Percentiles rank a stretch among this genome's conserved stretches.
Evolutionary conservation across 1,140 invertebrate genomes (phyloP).

Genomic region (Procambarus clarkii): DNA sequence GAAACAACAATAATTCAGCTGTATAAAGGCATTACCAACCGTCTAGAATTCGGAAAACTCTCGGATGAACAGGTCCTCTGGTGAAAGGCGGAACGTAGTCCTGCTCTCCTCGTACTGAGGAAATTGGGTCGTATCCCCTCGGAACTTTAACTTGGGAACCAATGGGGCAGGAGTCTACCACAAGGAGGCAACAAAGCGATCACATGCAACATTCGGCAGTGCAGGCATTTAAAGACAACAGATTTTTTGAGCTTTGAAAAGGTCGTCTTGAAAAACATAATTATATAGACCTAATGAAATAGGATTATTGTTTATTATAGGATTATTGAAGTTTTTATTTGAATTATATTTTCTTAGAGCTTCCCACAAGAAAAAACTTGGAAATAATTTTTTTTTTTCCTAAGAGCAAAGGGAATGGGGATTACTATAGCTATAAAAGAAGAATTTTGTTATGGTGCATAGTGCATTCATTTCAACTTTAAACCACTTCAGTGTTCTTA

Average conservation of each 20-base stretch:
- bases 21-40: background rate
- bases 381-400: too few species aligned
- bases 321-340: background rate
- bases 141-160: slow-evolving; percentile 75
- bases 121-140: slow-evolving; percentile 80
- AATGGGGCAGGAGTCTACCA: slow-evolving; percentile 69
- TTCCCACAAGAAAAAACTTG: too few species aligned
- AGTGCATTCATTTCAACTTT: too few species aligned
- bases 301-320: background rate
- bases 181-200: slow-evolving; percentile 38
- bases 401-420: too few species aligned
- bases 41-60: slow-evolving; percentile 81
- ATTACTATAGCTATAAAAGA: too few species aligned
- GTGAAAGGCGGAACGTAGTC: slow-evolving; percentile 75
- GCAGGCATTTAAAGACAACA: slow-evolving; percentile 20
- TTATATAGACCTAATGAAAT: background rate
- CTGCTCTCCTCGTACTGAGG: slow-evolving; percentile 80
- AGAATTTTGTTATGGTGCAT: too few species aligned
- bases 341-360: too few species aligned
- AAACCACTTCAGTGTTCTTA: too few species aligned
- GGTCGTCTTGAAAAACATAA: background rate
- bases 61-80: slow-evolving; percentile 77
- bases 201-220: slow-evolving; percentile 61
- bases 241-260: slow-evolving; percentile 19
- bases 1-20: background rate